These are phyloP conservation scores for Pitta sordida DNA, from an alignment of 2,113 vertebrate genomes.

Conservation along the genomic window DNA sequence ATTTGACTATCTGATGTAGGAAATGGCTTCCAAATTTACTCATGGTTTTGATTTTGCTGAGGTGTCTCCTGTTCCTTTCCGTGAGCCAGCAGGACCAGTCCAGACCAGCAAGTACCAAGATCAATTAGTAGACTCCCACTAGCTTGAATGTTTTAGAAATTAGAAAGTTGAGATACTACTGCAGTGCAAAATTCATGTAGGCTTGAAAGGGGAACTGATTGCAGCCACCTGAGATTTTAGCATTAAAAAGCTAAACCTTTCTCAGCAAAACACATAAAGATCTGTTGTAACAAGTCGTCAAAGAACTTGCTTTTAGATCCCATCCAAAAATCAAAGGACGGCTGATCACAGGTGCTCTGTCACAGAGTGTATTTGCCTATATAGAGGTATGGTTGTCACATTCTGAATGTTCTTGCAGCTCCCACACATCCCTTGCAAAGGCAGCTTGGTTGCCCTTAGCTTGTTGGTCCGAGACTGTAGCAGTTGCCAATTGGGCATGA, in stretches of 20 bases:
- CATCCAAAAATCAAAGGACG: neutral
- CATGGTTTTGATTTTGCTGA: neutral
- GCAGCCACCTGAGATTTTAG: neutral
- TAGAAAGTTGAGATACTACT: neutral
- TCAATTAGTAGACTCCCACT: neutral
- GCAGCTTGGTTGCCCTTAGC: neutral
- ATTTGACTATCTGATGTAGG: neutral
- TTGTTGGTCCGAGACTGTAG: neutral
- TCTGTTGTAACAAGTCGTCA: neutral
- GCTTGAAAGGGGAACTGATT: neutral
- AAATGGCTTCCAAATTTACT: neutral
- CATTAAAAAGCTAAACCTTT: constrained; percentile 1
- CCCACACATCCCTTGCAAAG: neutral
- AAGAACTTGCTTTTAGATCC: neutral
- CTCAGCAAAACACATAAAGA: neutral
- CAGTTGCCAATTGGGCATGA: accelerated
- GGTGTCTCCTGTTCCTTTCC: neutral
- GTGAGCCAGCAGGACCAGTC: neutral
- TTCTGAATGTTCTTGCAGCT: neutral
- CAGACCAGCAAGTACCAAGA: neutral
- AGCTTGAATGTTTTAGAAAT: neutral
- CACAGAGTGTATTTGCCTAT: neutral
- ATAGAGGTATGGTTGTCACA: neutral
- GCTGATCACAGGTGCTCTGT: neutral
- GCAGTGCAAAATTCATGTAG: neutral